Conservation (phyloP, 2,113 vertebrate species). For the Acrocephalus arundinaceus region DNA sequence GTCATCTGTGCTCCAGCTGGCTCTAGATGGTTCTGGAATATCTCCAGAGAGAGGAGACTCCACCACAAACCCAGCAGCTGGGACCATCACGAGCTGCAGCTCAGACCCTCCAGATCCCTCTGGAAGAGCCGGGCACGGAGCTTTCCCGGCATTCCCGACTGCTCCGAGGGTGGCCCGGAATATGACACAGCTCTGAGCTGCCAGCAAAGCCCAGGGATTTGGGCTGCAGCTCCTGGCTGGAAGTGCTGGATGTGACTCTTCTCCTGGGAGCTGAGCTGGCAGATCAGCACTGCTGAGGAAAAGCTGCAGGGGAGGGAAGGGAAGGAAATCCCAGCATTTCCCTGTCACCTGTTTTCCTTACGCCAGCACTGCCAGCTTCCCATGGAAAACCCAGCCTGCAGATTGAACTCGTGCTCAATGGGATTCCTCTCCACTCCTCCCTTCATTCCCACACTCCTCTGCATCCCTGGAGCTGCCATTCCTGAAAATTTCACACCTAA, state of each 20-base stretch:
- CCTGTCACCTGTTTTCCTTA: neutral
- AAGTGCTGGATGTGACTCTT: conserved; percentile 19
- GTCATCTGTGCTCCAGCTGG: neutral
- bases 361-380: neutral
- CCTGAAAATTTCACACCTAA: neutral
- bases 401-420: fast-evolving
- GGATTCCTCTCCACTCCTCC: neutral
- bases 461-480: neutral
- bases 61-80: neutral
- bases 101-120: too few species aligned
- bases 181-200: neutral
- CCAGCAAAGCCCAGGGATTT: conserved; percentile 8
- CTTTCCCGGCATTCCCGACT: neutral
- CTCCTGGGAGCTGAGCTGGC: conserved; percentile 11
- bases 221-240: neutral
- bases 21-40: neutral
- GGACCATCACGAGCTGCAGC: neutral
- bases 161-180: neutral
- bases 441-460: neutral
- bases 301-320: neutral
- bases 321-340: neutral
- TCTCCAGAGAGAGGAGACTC: neutral
- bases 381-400: fast-evolving
- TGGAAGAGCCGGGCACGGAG: neutral
- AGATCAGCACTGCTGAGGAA: neutral